These are phyloP conservation scores for Tenodera sinensis DNA, from an alignment of 2,888 invertebrate genomes.

Conservation along the genomic window DNA sequence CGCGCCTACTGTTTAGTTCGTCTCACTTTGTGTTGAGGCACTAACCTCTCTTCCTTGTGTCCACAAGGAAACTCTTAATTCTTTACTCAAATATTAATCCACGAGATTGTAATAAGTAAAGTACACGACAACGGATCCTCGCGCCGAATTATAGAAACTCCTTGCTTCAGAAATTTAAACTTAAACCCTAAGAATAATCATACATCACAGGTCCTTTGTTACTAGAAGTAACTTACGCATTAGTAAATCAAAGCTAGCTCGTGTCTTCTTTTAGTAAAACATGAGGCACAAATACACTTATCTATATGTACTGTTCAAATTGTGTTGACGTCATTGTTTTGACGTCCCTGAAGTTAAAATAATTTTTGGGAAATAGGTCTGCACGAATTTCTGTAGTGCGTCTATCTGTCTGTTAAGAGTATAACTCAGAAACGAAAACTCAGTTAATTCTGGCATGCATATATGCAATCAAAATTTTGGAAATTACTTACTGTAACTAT, in stretches of 20 bases:
- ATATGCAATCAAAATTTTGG: too few relatives aligned
- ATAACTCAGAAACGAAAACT: too few relatives aligned
- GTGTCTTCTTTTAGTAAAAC: background rate
- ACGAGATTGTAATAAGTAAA: slow-evolving; percentile 16
- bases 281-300: too few relatives aligned
- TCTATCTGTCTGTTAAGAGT: too few relatives aligned
- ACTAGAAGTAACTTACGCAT: background rate
- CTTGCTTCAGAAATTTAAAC: background rate
- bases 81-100: slow-evolving; percentile 25
- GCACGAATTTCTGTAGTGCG: too few relatives aligned
- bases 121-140: background rate
- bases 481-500: too few relatives aligned
- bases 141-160: background rate
- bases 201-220: background rate
- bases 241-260: background rate
- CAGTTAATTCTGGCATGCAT: too few relatives aligned
- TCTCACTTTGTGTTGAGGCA: background rate
- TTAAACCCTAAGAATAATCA: background rate
- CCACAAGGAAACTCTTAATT: slow-evolving; percentile 13
- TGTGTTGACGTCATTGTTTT: too few relatives aligned
- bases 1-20: background rate
- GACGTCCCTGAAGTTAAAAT: too few relatives aligned
- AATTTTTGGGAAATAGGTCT: too few relatives aligned
- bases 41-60: background rate
- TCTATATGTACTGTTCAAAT: too few relatives aligned